Evolutionary conservation across 1,140 invertebrate genomes (phyloP).

Genomic region (Probaryconus sp.): DNA sequence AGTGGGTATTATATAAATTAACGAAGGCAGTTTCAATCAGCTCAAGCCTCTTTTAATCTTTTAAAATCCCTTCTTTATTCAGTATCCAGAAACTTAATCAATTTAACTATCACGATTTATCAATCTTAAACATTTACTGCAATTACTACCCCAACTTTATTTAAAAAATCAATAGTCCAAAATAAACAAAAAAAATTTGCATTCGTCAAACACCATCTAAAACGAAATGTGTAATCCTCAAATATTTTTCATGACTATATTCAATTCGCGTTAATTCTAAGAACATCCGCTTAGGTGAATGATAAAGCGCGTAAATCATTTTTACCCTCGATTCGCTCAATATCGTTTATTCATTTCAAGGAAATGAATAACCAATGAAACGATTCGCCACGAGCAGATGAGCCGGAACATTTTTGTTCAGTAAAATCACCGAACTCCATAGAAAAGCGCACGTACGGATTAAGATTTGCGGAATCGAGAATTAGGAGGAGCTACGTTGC

Average conservation of each 20-base stretch:
- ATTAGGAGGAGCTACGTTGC: constrained; percentile 53
- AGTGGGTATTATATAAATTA: too few species aligned
- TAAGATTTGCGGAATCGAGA: constrained; percentile 39
- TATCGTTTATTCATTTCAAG: constrained; percentile 28
- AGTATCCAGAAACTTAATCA: too few species aligned
- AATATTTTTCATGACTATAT: background rate
- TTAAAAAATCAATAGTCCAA: too few species aligned
- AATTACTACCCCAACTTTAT: too few species aligned
- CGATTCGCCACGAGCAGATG: constrained; percentile 1
- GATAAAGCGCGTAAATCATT: constrained; percentile 26
- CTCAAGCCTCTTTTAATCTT: too few species aligned
- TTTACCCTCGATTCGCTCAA: constrained; percentile 20
- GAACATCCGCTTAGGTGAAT: constrained; percentile 36
- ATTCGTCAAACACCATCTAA: too few species aligned
- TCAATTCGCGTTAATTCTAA: constrained; percentile 14
- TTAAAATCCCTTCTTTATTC: too few species aligned
- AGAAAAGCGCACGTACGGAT: constrained; percentile 3
- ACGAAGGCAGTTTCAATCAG: too few species aligned
- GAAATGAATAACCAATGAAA: background rate
- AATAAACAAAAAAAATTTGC: too few species aligned
- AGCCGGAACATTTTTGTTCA: constrained; percentile 1
- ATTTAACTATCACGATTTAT: too few species aligned
- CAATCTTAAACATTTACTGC: too few species aligned
- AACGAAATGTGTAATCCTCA: too few species aligned
- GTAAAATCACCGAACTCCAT: constrained; percentile 22